Evolutionary conservation across 2,113 vertebrate species (phyloP), one percentile per base, ranked within the genome.

Genomic region (Eurypyga helias): DNA sequence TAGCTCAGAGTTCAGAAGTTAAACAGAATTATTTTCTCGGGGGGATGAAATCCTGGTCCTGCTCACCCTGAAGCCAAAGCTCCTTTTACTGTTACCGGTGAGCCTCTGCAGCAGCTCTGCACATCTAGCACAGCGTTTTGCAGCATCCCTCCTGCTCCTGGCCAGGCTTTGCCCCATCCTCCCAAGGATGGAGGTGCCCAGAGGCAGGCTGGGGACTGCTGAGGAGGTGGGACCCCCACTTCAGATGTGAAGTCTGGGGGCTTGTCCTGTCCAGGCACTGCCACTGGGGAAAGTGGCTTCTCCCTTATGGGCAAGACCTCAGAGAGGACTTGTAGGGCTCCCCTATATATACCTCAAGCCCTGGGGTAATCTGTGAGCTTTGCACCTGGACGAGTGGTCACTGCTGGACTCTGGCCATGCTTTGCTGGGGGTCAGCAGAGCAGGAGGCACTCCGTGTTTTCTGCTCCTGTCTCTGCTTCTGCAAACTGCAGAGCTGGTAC

Each of bases 371-470:
- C 81, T 0, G 2, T 72, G 62, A 65, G 31, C 18, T 76, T 69
- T 48, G 17, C 15, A 60, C 13, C 2, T 23, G 26, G 19, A 34
- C 0, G 3, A 21, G 41, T 1, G 13, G 33, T n/a, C 0, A 1
- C 45, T 41, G 51, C 73, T 12, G 29, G 57, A 16, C 14, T 48
- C 2, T 2, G 43, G 55, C 29, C 54, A 43, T 2, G 15, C 52
- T 64, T 69, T 69, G 31, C 38, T 14, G 9, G 64, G 52, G 41
- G 7, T 9, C 16, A 13, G 31, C 61, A 60, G 55, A 43, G 43
- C 11, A 79, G 65, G 23, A 79, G 25, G 33, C 33, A 48, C 26
- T 34, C 43, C 15, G n/a, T 9, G 0, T 25, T 79, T 70, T n/a
- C 66, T 18, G 6, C 20, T 71, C 45, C 20, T 3, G 0, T 23